Evolutionary conservation across 2,888 invertebrate genomes (phyloP), one percentile per base, ranked within the genome.

Genomic region (Pilophorus perplexus): DNA sequence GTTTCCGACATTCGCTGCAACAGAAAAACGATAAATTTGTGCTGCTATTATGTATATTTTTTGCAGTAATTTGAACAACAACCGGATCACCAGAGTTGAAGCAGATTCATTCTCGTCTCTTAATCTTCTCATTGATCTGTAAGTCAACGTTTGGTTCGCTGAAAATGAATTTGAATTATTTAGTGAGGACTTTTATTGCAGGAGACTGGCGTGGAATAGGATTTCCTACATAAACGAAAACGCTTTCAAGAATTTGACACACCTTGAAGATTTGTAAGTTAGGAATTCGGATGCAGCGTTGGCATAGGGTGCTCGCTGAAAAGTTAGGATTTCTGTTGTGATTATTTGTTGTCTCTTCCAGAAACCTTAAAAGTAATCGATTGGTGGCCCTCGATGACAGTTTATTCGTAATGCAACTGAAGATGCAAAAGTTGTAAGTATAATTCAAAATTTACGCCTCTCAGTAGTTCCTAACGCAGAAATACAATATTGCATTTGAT

Each of bases 211-310:
- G 14, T 52, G 62, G 44, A 68, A 68, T 54, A 40, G 22, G 37
- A 68, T 68, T 82, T 66, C 72, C 72, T 20, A 75, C 52, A 78
- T 83, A 64, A 77, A 79, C 68, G 73, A 77, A 55, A 74, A 74
- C 42, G 79, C 81, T 25, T 82, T 83, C 74, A 74, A 72, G 64
- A 77, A 77, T 71, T 73, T 80, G 44, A 71, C 70, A 10, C 74
- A 77, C 50, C 76, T 83, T 18, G 71, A 75, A 65, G 81, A 82
- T 73, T 75, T 83, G 83, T 83, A 75, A 82, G 81, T n/a, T n/a
- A n/a, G n/a, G n/a, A n/a, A n/a, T n/a, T n/a, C n/a, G n/a, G n/a
- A n/a, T n/a, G n/a, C n/a, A n/a, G n/a, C n/a, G n/a, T n/a, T n/a
- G n/a, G n/a, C n/a, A n/a, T n/a, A n/a, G n/a, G n/a, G n/a, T n/a